These are phyloP conservation scores for Neoseiulus cucumeris DNA, from an alignment of 1,140 invertebrate genomes.

Conservation along the genomic window DNA sequence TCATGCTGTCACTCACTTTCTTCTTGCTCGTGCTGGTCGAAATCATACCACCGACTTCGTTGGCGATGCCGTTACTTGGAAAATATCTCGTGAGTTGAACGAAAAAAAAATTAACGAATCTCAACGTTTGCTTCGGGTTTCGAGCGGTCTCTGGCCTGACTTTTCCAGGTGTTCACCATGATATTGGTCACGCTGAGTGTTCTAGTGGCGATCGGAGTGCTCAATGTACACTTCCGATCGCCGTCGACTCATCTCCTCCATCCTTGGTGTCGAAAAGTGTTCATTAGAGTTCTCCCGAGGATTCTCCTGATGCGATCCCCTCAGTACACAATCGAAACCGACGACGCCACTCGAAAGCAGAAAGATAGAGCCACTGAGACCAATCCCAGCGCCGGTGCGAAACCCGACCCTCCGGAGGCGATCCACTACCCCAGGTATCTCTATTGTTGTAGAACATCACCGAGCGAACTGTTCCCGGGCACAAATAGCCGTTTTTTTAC, in stretches of 20 bases:
- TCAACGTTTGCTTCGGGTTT: no score
- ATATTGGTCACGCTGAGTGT: constrained; percentile 93
- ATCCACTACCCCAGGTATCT: no score
- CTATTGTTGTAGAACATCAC: no score
- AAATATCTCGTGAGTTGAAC: constrained; percentile 49
- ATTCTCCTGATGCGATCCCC: constrained; percentile 47
- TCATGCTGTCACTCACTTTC: constrained; percentile 92
- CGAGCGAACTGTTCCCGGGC: no score
- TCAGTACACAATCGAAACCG: constrained; percentile 12
- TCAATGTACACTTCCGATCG: constrained; percentile 96
- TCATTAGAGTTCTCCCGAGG: constrained; percentile 62
- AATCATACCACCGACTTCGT: constrained; percentile 90
- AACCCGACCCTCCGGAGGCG: no score
- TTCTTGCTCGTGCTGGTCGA: constrained; percentile 92
- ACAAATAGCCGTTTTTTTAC: no score
- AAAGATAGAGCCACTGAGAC: no score
- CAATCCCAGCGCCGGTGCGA: no score
- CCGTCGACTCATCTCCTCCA: constrained; percentile 89
- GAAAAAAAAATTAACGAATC: no score
- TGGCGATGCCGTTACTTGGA: constrained; percentile 87
- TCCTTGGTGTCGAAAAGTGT: constrained; percentile 61
- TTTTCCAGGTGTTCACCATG: constrained; percentile 75
- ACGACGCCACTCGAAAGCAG: not conserved
- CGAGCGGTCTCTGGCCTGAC: no score
- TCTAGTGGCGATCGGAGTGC: constrained; percentile 87